Percentiles rank a stretch among this genome's conserved stretches.
These are phyloP conservation scores for Yponomeuta malinellus DNA, from an alignment of 2,888 invertebrate genomes.

Conservation along the genomic window DNA sequence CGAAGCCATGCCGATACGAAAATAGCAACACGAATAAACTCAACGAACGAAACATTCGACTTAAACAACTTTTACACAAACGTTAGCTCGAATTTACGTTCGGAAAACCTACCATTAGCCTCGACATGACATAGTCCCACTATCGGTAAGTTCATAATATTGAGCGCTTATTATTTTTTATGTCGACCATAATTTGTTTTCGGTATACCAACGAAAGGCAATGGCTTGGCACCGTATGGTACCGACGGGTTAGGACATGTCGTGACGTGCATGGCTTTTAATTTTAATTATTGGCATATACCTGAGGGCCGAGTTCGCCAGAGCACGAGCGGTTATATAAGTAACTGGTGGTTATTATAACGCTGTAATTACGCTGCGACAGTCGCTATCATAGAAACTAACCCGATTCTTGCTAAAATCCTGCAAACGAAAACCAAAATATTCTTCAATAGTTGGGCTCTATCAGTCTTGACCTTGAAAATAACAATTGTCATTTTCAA, in stretches of 20 bases:
- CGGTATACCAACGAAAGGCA: constrained; percentile 60
- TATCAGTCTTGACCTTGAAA: no score
- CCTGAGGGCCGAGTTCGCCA: constrained; percentile 27
- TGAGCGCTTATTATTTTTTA: constrained; percentile 27
- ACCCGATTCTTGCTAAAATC: no score
- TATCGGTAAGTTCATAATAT: constrained; percentile 16
- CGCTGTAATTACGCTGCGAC: neutral
- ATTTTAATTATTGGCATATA: constrained; percentile 76
- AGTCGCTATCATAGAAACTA: no score
- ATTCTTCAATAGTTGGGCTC: no score
- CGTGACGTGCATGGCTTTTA: constrained; percentile 73
- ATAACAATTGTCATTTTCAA: no score
- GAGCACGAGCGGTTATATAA: neutral
- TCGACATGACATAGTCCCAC: constrained; percentile 18
- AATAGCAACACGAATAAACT: neutral
- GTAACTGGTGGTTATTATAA: neutral
- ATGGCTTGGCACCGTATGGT: constrained; percentile 66
- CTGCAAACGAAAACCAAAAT: no score
- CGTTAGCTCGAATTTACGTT: neutral
- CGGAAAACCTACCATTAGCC: neutral
- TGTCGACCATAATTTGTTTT: constrained; percentile 38
- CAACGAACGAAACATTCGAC: neutral
- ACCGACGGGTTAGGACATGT: constrained; percentile 39
- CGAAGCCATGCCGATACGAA: neutral
- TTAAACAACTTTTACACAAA: neutral